Base-by-base conservation (phyloP, 2,888 invertebrate genomes). In the Drosophila merina region DNA sequence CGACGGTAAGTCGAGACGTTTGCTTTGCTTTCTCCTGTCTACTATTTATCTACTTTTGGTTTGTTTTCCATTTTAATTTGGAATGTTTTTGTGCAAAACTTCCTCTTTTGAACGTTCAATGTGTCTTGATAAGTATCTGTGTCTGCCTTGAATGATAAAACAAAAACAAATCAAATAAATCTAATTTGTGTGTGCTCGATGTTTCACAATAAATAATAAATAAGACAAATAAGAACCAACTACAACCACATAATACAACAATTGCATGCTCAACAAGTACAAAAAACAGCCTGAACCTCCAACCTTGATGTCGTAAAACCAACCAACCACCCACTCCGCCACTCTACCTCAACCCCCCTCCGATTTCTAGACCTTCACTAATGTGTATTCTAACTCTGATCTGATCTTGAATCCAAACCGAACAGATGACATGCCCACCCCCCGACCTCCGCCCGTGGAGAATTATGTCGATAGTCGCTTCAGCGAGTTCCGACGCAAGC, bases 1-100 rank as follows among this genome's bases (percentile, higher is more conserved):
- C 88, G 96, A 96, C 93, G 96, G 96, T 96, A 93, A 94, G 94
- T 93, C 71, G 10, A 40, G 12, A 55, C 72, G 74, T 79, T 83
- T 83, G 88, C 83, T 75, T 77, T 77, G 75, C 66, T 68, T 77
- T 60, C 48, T 62, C 63, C 48, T n/a, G 60, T 63, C 40, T 62
- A 62, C 60, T 12, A 30, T 58, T 55, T 42, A 47, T 50, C 50
- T 38, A 10, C 52, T 63, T 60, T 47, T 75, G 54, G 40, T 42
- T 71, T 57, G 40, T 71, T 60, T 51, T 33, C 9, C 10, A 20
- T 62, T 59, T 45, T 44, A 1, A 45, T 62, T 74, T 72, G 88
- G 84, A 83, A 79, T 86, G 86, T 88, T 86, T 86, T 68, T 36
- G 36, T 66, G 75, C 80, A 74, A 84, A 77, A 77, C 85, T 75